Base-by-base conservation (phyloP, 2,888 invertebrate species). In the Netelia melanura region DNA sequence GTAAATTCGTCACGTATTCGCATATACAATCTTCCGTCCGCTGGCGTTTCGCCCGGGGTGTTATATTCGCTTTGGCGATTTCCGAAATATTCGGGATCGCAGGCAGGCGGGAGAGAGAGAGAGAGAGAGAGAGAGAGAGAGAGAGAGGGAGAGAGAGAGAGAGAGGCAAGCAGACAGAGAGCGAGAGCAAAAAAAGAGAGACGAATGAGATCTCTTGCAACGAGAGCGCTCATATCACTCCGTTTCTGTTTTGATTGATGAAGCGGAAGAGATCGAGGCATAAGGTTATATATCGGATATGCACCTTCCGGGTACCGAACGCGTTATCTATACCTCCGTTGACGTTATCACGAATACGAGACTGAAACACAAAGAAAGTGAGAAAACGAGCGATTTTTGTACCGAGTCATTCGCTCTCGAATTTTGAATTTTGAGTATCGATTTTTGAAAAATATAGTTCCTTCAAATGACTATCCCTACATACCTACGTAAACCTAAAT, bases 261-360 rank as follows among this genome's bases (percentile, higher is more conserved):
- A 82, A 85, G 82, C 85, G 85, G 85, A 82, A 85, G 65, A 82
- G 85, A 82, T 85, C 79, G 85, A 70, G 61, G 61, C 65, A 48
- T 79, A 71, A 79, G 78, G 81, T 75, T 75, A 71, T 79, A 65
- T 77, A 68, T 43, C 75, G 83, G 54, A 67, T 74, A 84, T 38
- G 54, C 67, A 68, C 38, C 74, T 74, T 68, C 81, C 56, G 70
- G 52, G 78, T 38, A 64, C 74, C 74, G 44, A 68, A 77, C 56
- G 54, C 75, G 81, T 81, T 84, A 84, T 84, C 81, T 54, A 14
- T 21, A 58, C 48, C 48, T 38, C 17, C 78, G 58, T 81, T 81
- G 81, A 84, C 84, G 78, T 74, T 84, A 84, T 84, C 81, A 23
- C 70, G 68, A 62, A 30, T 65, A 65, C 71, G 44, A 65, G 65